phyloP scores from a whole-genome alignment of 1,140 invertebrate species.

The Mizuhopecten yessoensis region DNA sequence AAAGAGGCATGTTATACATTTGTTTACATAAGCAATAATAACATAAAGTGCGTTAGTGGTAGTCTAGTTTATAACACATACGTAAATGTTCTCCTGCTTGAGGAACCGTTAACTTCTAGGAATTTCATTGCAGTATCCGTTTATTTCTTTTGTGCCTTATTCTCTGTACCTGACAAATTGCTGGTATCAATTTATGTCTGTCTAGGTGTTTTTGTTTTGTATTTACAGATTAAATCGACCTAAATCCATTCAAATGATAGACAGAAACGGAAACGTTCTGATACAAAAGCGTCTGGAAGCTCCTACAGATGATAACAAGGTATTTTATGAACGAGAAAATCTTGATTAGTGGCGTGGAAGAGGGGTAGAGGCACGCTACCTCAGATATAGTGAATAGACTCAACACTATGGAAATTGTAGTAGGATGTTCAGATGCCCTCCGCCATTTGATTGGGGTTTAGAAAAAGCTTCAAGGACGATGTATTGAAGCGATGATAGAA shows the following conservation, averaged over 20 bases:
- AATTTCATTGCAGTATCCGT: not conserved
- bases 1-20: too few relatives aligned
- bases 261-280: constrained; percentile 49
- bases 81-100: too few relatives aligned
- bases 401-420: not conserved
- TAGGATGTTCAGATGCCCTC: not conserved
- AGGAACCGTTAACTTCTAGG: too few relatives aligned
- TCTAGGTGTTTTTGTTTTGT: not conserved
- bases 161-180: not conserved
- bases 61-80: too few relatives aligned
- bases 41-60: too few relatives aligned
- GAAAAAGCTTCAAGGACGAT: too few relatives aligned
- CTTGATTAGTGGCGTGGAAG: not conserved
- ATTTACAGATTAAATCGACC: constrained; percentile 46
- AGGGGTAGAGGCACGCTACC: not conserved
- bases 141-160: not conserved
- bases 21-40: too few relatives aligned
- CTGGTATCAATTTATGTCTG: not conserved
- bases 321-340: not conserved
- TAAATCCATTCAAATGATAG: constrained; percentile 49
- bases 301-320: constrained; percentile 43
- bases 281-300: constrained; percentile 47
- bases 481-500: too few relatives aligned
- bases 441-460: too few relatives aligned
- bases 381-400: not conserved